Evolutionary conservation across 2,113 vertebrate genomes (phyloP).

Genomic region (Morone saxatilis): DNA sequence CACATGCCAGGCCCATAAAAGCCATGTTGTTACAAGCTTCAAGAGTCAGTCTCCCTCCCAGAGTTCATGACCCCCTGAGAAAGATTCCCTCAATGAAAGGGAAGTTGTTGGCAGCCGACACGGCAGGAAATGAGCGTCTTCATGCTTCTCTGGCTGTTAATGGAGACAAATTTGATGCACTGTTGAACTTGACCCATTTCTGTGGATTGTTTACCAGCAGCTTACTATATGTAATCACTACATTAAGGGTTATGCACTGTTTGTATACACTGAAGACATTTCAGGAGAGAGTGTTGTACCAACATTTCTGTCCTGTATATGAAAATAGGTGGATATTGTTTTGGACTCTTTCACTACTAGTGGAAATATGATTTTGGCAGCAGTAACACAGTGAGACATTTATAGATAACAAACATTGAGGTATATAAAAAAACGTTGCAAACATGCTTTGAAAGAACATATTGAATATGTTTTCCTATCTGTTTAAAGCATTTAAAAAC

Average conservation of each 20-base stretch:
- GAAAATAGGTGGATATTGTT: no score
- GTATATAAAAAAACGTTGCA: no score
- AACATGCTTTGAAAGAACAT: no score
- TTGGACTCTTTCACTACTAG: no score
- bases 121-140: conserved; percentile 25
- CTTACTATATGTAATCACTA: neutral
- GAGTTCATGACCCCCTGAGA: conserved; percentile 45
- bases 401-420: no score
- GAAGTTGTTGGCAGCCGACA: neutral
- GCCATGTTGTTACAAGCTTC: neutral
- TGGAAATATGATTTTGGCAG: no score
- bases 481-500: no score
- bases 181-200: neutral
- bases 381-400: no score
- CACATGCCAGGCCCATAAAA: neutral
- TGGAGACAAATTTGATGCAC: neutral
- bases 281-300: no score
- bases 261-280: neutral
- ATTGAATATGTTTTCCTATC: no score
- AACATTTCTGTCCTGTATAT: no score
- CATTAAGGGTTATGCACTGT: neutral
- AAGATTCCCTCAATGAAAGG: conserved; percentile 1
- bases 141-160: conserved; percentile 2
- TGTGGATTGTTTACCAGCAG: neutral
- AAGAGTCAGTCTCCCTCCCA: neutral